phyloP scores from a whole-genome alignment of 2,888 invertebrate genomes.

The Conistra vaccinii region DNA sequence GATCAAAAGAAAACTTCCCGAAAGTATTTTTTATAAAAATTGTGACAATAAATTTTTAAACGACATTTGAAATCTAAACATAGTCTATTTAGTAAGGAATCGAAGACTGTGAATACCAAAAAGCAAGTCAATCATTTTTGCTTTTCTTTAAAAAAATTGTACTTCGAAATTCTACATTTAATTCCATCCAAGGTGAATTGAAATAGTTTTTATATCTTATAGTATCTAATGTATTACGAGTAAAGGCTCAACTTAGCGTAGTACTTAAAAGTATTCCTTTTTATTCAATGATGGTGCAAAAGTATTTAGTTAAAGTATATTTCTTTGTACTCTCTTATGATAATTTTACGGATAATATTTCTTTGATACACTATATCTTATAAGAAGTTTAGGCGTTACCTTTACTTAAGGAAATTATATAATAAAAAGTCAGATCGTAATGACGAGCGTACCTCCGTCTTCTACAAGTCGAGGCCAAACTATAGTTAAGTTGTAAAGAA shows the following conservation, averaged over 20 bases:
- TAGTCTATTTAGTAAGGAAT: constrained; percentile 69
- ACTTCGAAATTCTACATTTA: constrained; percentile 56
- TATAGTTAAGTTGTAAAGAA: constrained; percentile 27
- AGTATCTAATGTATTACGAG: constrained; percentile 31
- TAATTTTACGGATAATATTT: constrained; percentile 52
- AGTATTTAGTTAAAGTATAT: constrained; percentile 61
- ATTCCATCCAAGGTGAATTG: constrained; percentile 67
- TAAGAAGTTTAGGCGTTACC: constrained; percentile 51
- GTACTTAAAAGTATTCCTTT: constrained; percentile 67
- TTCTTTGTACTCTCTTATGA: constrained; percentile 53
- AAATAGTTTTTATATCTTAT: constrained; percentile 46
- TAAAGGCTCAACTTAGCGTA: constrained; percentile 65
- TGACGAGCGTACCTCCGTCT: constrained; percentile 11
- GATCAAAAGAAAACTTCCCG: constrained; percentile 35
- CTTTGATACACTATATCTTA: constrained; percentile 40
- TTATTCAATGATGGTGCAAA: constrained; percentile 62
- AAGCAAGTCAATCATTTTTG: constrained; percentile 70
- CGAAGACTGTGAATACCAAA: constrained; percentile 80
- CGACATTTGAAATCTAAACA: constrained; percentile 56
- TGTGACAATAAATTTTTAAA: constrained; percentile 64
- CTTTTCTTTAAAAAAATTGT: constrained; percentile 61
- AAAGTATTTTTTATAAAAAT: constrained; percentile 57
- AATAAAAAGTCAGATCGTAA: constrained; percentile 22
- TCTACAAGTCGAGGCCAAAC: constrained; percentile 5
- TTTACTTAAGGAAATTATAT: constrained; percentile 49